Base-by-base conservation (phyloP, 2,888 invertebrate species). In the Troides helena region DNA sequence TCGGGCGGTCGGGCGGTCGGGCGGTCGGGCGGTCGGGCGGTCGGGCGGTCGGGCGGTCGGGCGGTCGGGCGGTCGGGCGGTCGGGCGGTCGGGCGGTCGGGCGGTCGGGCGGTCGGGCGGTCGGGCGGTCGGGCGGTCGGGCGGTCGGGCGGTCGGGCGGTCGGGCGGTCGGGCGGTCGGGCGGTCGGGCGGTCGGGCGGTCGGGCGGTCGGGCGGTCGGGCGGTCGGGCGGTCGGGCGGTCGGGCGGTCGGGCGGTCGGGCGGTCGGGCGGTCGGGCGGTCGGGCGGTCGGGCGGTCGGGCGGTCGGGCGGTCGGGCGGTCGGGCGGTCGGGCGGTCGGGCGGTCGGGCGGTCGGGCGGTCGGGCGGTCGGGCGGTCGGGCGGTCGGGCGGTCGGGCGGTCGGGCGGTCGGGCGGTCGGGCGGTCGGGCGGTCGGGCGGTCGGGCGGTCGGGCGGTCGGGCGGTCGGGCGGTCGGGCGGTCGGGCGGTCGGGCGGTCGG, bases 61-160 rank as follows among this genome's bases (percentile, higher is more conserved):
- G 21, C 75, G 73, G 76, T 21, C 70, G 68, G 56, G 18, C 78
- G 74, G 6, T 5, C 36, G 36, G 36, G 36, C 36, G 36, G 0
- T n/a, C n/a, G n/a, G n/a, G 21, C 75, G 73, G 76, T 21, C 70
- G 68, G 56, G 18, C 78, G 74, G 6, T 5, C 36, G 36, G 36
- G 36, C 36, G 36, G 0, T n/a, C n/a, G n/a, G n/a, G 21, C 75
- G 73, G 76, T 21, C 70, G 68, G 56, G 18, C 78, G 74, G 6
- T 5, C 36, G 36, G 36, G 36, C 36, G 36, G 0, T n/a, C n/a
- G n/a, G n/a, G 21, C 75, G 73, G 76, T 21, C 70, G 68, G 56
- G 18, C 78, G 74, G 6, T 5, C 36, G 36, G 36, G 36, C 36
- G 36, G 0, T n/a, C n/a, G n/a, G n/a, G 21, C 75, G 73, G 76